These are phyloP conservation scores for Chaetodon auriga DNA, from an alignment of 2,113 vertebrate genomes.

Conservation along the genomic window DNA sequence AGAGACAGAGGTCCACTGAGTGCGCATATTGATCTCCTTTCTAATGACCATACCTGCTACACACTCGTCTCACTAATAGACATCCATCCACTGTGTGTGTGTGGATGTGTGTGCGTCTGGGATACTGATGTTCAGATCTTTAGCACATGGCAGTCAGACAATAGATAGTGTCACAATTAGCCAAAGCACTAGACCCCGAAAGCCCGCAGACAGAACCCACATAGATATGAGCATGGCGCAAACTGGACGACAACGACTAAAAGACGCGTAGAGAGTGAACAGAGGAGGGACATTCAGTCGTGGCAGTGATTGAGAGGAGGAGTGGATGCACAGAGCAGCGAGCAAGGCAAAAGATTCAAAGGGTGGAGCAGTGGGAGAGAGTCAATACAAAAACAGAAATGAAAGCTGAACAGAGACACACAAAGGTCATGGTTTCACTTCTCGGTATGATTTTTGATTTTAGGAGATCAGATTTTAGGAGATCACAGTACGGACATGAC, in stretches of 20 bases:
- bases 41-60: conserved; percentile 67
- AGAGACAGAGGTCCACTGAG: conserved; percentile 58
- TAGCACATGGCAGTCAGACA: conserved; percentile 31
- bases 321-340: conserved; percentile 10
- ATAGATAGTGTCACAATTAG: conserved; percentile 20
- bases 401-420: conserved; percentile 34
- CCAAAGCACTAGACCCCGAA: conserved; percentile 19
- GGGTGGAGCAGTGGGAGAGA: conserved; percentile 3
- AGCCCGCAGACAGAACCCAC: conserved; percentile 17
- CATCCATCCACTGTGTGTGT: conserved; percentile 13
- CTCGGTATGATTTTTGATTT: not conserved
- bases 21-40: conserved; percentile 63
- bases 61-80: conserved; percentile 43
- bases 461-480: not conserved
- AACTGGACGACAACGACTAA: conserved; percentile 17
- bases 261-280: conserved; percentile 17
- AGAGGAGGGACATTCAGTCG: conserved; percentile 16
- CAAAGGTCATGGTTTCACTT: conserved; percentile 55
- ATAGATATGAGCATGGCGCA: not conserved
- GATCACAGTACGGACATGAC: not conserved
- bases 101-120: conserved; percentile 4
- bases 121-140: conserved; percentile 26
- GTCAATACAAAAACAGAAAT: conserved; percentile 8
- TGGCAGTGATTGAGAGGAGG: not conserved
- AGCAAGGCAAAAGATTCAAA: conserved; percentile 20